phyloP scores from a whole-genome alignment of 2,797 vertebrate genomes.

The Enteromius fasciolatus region DNA sequence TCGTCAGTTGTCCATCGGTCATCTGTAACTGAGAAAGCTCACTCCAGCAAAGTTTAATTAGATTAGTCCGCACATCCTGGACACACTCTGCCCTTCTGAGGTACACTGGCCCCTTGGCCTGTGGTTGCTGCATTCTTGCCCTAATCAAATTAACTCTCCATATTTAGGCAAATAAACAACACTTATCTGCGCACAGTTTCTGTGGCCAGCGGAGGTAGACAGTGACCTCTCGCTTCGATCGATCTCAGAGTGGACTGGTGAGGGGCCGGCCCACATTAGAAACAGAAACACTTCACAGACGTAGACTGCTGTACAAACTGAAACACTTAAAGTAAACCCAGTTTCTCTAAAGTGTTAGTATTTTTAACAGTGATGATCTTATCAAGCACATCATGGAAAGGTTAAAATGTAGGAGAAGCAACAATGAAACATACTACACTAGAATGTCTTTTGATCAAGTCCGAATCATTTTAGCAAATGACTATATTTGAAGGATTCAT shows the following conservation, averaged over 20 bases:
- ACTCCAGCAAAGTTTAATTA: conserved; percentile 72
- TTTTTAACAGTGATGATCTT: background rate
- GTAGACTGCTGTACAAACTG: background rate
- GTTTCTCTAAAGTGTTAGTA: background rate
- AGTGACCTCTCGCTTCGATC: conserved; percentile 44
- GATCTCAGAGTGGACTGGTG: conserved; percentile 13
- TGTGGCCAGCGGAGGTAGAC: conserved; percentile 46
- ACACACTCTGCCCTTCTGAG: conserved; percentile 56
- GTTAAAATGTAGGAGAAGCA: background rate
- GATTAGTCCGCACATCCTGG: conserved; percentile 74
- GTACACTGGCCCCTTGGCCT: conserved; percentile 51
- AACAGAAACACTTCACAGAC: conserved; percentile 33
- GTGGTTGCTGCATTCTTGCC: conserved; percentile 54
- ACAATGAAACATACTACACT: background rate
- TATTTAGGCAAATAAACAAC: conserved; percentile 62
- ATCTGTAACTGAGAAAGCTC: conserved; percentile 58
- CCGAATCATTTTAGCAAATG: background rate
- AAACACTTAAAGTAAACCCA: background rate
- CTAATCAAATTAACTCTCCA: conserved; percentile 61
- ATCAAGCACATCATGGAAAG: conserved; percentile 29
- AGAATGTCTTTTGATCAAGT: background rate
- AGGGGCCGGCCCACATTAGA: conserved; percentile 29
- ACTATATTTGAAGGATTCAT: background rate
- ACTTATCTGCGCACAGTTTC: conserved; percentile 54
- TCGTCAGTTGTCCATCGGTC: conserved; percentile 4